Conservation (phyloP, 53 echinoderm and acorn worm genomes). For the Echinarachnius parma region DNA sequence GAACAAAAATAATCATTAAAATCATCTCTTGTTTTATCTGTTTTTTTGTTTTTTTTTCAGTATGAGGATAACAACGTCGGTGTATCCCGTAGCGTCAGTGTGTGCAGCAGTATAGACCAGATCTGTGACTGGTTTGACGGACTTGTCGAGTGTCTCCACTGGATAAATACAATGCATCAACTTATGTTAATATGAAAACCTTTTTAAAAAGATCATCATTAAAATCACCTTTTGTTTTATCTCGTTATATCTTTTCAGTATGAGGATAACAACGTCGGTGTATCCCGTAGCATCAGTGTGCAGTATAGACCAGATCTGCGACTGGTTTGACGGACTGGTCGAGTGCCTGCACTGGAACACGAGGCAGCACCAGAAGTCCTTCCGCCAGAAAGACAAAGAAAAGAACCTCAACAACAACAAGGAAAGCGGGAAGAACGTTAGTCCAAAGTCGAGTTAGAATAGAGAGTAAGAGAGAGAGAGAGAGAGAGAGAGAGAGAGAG, state of each 20-base stretch:
- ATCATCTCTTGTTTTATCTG: too few species aligned
- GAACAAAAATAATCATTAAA: too few species aligned
- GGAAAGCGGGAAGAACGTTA: conserved; percentile 1
- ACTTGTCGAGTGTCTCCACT: conserved; percentile 82
- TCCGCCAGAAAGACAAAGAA: conserved; percentile 45
- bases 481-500: neutral
- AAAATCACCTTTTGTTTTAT: too few species aligned
- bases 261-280: conserved; percentile 89
- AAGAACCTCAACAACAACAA: conserved; percentile 31
- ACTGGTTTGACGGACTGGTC: conserved; percentile 93
- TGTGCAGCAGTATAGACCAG: conserved; percentile 87
- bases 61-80: conserved; percentile 86
- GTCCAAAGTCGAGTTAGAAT: neutral
- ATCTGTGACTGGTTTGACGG: conserved; percentile 98
- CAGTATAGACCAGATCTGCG: conserved; percentile 84
- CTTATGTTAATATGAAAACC: too few species aligned
- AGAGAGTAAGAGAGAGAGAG: neutral
- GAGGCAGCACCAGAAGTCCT: conserved; percentile 72
- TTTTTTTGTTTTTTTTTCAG: too few species aligned
- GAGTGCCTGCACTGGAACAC: conserved; percentile 96
- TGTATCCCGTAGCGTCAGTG: conserved; percentile 91
- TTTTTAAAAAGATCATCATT: too few species aligned
- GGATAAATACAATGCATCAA: too few species aligned
- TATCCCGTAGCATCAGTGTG: conserved; percentile 95
- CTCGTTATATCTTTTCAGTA: too few species aligned